These are phyloP conservation scores for Drosophila borealis DNA, from an alignment of 2,888 invertebrate genomes.

Conservation along the genomic window DNA sequence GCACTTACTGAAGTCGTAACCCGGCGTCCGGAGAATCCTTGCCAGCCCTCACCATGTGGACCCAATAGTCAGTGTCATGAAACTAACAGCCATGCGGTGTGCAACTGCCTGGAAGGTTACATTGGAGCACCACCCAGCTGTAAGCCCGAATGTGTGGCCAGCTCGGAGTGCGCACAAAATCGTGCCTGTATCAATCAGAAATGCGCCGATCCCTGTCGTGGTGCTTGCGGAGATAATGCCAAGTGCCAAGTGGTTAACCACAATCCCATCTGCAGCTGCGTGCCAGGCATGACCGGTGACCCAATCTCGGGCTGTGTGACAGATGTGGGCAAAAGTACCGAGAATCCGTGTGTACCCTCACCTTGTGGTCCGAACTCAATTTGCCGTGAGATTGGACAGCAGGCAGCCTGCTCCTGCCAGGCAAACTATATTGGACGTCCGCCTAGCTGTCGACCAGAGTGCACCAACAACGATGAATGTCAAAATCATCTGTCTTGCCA, in stretches of 20 bases:
- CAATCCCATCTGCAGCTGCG: slow-evolving; percentile 89
- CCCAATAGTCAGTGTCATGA: slow-evolving; percentile 88
- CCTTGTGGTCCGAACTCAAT: slow-evolving; percentile 94
- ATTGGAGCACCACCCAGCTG: slow-evolving; percentile 88
- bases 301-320: slow-evolving; percentile 87
- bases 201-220: slow-evolving; percentile 89
- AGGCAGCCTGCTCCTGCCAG: slow-evolving; percentile 94
- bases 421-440: slow-evolving; percentile 93
- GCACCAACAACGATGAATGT: slow-evolving; percentile 92
- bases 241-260: slow-evolving; percentile 89
- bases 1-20: slow-evolving; percentile 79
- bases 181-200: slow-evolving; percentile 88
- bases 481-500: slow-evolving; percentile 92
- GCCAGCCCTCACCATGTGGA: slow-evolving; percentile 89
- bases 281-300: slow-evolving; percentile 88
- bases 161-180: slow-evolving; percentile 88
- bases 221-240: slow-evolving; percentile 88
- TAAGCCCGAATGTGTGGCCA: slow-evolving; percentile 88
- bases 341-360: slow-evolving; percentile 91
- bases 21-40: slow-evolving; percentile 85
- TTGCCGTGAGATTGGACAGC: slow-evolving; percentile 91
- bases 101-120: slow-evolving; percentile 87
- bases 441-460: slow-evolving; percentile 94
- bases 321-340: slow-evolving; percentile 79
- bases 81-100: slow-evolving; percentile 88